Conservation (phyloP, 2,113 vertebrate genomes). For the Chaetorhynchus papuensis region DNA sequence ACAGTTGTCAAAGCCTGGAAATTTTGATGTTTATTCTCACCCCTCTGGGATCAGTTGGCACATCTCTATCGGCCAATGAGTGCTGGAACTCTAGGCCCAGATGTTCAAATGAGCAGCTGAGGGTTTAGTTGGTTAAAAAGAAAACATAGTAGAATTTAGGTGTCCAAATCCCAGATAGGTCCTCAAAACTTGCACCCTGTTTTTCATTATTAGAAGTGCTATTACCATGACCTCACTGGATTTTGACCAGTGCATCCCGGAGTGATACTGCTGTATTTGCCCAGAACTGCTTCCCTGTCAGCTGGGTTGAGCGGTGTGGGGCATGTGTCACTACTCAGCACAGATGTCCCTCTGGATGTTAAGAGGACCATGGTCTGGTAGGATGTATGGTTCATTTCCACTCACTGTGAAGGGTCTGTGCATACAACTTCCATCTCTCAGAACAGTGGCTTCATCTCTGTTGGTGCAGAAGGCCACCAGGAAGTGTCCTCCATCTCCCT, state of each 20-base stretch:
- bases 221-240: neutral
- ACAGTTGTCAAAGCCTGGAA: neutral
- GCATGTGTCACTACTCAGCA: neutral
- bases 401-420: neutral
- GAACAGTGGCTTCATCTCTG: neutral
- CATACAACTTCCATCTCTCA: neutral
- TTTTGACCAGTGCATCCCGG: neutral
- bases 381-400: neutral
- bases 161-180: neutral
- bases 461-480: neutral
- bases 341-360: neutral
- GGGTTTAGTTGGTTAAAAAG: neutral
- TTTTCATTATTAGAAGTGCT: neutral
- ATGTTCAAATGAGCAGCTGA: neutral
- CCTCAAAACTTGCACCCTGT: neutral
- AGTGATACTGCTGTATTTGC: neutral
- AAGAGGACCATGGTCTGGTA: neutral
- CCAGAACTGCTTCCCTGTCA: neutral
- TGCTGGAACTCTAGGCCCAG: neutral
- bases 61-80: fast-evolving
- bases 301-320: neutral
- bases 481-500: neutral
- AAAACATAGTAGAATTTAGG: neutral
- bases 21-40: neutral
- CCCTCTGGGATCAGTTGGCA: neutral